A percentile compares a stretch with the other conserved stretches of the same genome.
These are phyloP conservation scores for Troglohyphantes excavatus DNA, from an alignment of 2,888 invertebrate genomes.

Conservation along the genomic window DNA sequence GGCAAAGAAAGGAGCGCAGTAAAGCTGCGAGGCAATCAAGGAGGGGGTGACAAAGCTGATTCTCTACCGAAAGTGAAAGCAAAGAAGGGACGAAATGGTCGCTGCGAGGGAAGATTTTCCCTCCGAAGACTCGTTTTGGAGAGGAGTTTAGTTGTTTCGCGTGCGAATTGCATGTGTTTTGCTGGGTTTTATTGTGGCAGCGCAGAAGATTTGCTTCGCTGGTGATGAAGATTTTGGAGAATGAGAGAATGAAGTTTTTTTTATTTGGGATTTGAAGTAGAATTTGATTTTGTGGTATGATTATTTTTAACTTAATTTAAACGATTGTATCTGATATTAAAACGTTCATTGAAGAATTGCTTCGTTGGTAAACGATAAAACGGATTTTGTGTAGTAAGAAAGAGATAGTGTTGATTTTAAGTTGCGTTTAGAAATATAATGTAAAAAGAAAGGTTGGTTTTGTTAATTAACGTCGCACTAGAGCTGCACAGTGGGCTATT, in stretches of 20 bases:
- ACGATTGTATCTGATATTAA: too few relatives aligned
- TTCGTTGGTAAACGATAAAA: too few relatives aligned
- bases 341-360: too few relatives aligned
- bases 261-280: too few relatives aligned
- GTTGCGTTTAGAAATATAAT: too few relatives aligned
- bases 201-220: neutral
- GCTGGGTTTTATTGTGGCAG: neutral
- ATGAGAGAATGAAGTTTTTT: neutral
- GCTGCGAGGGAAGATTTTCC: neutral
- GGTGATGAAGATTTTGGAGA: neutral
- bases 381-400: too few relatives aligned
- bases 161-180: slow-evolving; percentile 41
- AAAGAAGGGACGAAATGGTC: slow-evolving; percentile 12
- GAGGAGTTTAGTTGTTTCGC: slow-evolving; percentile 24
- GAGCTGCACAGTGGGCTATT: too few relatives aligned
- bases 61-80: slow-evolving; percentile 18
- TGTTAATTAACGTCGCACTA: too few relatives aligned
- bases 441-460: too few relatives aligned
- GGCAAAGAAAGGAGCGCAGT: slow-evolving; percentile 18
- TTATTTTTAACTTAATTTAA: too few relatives aligned
- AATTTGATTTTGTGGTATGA: too few relatives aligned
- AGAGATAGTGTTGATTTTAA: too few relatives aligned
- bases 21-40: slow-evolving; percentile 49
- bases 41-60: slow-evolving; percentile 56
- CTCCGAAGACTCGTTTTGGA: slow-evolving; percentile 21